Base-by-base conservation (phyloP, 2,113 vertebrate species). In the Hipposideros armiger region DNA sequence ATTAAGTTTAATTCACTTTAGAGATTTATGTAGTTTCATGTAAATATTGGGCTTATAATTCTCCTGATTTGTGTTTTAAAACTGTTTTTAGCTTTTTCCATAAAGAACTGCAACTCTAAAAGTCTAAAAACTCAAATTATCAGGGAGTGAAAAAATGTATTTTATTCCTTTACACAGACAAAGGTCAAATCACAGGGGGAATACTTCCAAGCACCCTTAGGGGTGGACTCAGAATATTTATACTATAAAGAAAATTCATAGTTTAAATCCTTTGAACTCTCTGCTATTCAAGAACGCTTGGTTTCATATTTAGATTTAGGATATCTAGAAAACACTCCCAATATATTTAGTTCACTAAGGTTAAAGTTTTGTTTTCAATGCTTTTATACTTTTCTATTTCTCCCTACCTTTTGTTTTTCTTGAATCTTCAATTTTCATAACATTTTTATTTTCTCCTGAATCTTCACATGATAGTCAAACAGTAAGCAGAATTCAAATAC, bases 351-450 rank as follows among this genome's bases (percentile, higher is more conserved):
- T 93, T 94, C 67, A 91, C 42, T 30, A 93, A 69, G 52, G 60
- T 66, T 91, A 73, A 96, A 96, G 60, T 40, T 10, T 36, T 81
- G 32, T 73, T 86, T 88, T 87, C 60, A 87, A 3, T 82, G 15
- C 32, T 54, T 50, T 69, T 42, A 54, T 74, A 50, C 42, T 81
- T 77, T 73, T 11, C 52, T 87, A 54, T 82, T 90, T 64, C 45
- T 81, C 50, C 50, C 32, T 70, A 42, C 16, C 9, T 88, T 74
- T 67, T 80, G 56, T 66, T 92, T 45, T 67, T 84, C 50, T 88
- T 94, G 50, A 88, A 45, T 80, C n/a, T 47, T 82, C 50, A 50
- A 81, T 87, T 87, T 81, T 89, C 72, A 70, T 85, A 86, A 82
- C 36, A 24, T 67, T 87, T 81, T 73, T 36, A 58, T 42, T 81